Evolutionary conservation across 2,113 vertebrate genomes (phyloP).

Genomic region (Psephotus haematonotus): DNA sequence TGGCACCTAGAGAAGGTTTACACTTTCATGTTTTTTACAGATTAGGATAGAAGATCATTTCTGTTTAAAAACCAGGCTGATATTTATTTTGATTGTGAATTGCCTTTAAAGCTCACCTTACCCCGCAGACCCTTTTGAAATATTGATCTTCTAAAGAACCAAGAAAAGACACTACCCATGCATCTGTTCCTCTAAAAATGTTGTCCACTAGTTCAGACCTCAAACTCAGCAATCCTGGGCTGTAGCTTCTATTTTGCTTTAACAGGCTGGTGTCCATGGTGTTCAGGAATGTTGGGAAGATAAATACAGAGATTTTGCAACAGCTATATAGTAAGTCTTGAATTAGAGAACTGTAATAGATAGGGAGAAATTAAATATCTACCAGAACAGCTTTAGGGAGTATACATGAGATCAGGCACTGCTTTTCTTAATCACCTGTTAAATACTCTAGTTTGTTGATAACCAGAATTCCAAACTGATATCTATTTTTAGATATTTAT

Average conservation of each 20-base stretch:
- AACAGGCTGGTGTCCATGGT: accelerated
- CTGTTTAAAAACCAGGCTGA: neutral
- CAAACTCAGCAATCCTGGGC: accelerated
- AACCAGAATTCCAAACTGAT: neutral
- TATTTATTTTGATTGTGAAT: neutral
- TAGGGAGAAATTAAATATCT: neutral
- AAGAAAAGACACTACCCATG: neutral
- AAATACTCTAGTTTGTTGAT: neutral
- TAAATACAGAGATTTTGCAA: neutral
- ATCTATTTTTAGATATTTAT: neutral
- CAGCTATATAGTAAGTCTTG: neutral
- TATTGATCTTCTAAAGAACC: neutral
- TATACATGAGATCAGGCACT: neutral
- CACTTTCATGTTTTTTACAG: neutral
- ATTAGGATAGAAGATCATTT: neutral
- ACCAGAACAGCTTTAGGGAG: neutral
- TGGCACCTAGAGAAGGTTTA: neutral
- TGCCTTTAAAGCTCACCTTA: neutral
- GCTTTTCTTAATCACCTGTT: neutral
- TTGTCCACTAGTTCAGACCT: neutral
- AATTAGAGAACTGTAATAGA: neutral
- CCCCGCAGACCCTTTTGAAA: neutral
- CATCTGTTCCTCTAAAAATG: neutral
- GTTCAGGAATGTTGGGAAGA: neutral
- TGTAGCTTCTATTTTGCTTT: neutral